These are phyloP conservation scores for Clunio marinus DNA, from an alignment of 2,888 invertebrate species.

Conservation along the genomic window DNA sequence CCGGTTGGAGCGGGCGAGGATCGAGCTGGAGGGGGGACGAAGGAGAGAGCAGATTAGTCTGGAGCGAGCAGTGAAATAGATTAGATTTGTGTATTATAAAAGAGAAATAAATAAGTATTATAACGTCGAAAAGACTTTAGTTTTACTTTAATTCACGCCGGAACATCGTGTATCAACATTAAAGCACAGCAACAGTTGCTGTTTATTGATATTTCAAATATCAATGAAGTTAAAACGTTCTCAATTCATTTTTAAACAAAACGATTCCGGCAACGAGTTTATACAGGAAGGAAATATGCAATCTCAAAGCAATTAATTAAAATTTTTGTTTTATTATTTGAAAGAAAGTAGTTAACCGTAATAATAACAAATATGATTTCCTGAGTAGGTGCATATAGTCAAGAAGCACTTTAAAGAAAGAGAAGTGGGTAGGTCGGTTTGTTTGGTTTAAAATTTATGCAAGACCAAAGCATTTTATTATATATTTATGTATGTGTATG, in stretches of 20 bases:
- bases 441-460: background rate
- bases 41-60: too few species aligned
- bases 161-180: background rate
- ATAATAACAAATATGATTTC: slow-evolving; percentile 2
- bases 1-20: too few species aligned
- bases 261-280: background rate
- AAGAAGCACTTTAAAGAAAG: background rate
- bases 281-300: slow-evolving; percentile 1
- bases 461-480: background rate
- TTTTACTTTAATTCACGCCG: too few species aligned
- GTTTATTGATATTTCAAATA: slow-evolving; percentile 1
- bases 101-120: too few species aligned
- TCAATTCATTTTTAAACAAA: background rate
- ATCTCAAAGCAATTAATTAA: slow-evolving; percentile 24
- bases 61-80: too few species aligned
- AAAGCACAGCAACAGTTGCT: slow-evolving; percentile 2
- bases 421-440: background rate
- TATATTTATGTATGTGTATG: background rate
- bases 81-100: too few species aligned
- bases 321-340: slow-evolving; percentile 13
- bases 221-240: background rate
- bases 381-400: background rate
- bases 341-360: background rate
- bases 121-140: too few species aligned
- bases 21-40: too few species aligned